A percentile compares a stretch with the other conserved stretches of the same genome.
These are phyloP conservation scores for Microcebus lehilahytsara DNA, from an alignment of 2,113 vertebrate species.

Conservation along the genomic window DNA sequence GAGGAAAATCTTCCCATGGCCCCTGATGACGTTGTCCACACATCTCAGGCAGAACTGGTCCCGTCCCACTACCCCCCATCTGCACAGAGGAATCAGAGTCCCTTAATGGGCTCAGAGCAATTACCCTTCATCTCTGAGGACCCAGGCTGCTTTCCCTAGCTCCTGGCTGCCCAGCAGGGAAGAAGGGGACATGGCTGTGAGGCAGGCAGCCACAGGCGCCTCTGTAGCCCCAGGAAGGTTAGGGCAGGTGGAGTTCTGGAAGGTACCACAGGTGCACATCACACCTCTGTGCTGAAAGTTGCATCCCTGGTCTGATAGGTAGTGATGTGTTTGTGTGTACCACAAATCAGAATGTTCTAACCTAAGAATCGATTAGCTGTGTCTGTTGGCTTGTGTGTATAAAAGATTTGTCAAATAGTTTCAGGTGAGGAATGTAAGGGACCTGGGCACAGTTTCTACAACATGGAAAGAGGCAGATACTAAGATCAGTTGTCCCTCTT, in stretches of 20 bases:
- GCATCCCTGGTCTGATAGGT: background rate
- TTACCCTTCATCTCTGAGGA: background rate
- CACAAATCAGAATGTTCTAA: background rate
- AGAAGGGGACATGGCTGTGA: background rate
- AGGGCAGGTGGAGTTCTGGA: background rate
- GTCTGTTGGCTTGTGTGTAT: background rate
- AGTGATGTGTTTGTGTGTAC: background rate
- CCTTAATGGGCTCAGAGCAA: background rate
- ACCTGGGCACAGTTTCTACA: background rate
- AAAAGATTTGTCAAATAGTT: background rate
- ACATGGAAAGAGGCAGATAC: background rate
- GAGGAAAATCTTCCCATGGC: background rate
- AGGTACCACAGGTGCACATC: background rate
- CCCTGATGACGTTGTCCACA: background rate
- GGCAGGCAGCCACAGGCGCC: background rate
- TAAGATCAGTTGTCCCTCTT: background rate
- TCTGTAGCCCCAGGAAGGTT: too few species aligned
- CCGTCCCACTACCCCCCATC: background rate
- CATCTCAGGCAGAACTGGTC: background rate
- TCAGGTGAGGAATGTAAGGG: background rate
- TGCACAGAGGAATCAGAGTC: background rate
- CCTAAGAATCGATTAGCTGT: background rate
- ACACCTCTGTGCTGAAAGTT: background rate
- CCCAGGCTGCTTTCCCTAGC: background rate
- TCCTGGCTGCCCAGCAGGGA: background rate